Evolutionary conservation across 2,113 vertebrate genomes (phyloP).

Genomic region (Oncorhynchus masou): DNA sequence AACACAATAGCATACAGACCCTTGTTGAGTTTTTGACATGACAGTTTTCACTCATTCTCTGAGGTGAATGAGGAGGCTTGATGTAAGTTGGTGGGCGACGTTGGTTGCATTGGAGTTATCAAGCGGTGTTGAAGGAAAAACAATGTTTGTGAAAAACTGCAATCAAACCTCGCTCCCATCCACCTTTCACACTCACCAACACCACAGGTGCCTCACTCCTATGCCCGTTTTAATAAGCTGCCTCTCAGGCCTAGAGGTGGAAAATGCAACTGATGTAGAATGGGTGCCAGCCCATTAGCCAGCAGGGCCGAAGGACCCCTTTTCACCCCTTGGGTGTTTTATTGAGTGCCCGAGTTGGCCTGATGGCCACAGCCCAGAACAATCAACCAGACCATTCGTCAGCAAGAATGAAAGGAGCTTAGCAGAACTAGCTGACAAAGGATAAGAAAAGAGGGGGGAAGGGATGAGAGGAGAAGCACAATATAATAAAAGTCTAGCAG

Average conservation of each 20-base stretch:
- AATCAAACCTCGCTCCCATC: too few species aligned
- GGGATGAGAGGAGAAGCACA: background rate
- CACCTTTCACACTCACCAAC: too few species aligned
- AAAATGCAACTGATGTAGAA: background rate
- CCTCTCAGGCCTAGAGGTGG: background rate
- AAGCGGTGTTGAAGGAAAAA: too few species aligned
- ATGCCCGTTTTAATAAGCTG: too few species aligned
- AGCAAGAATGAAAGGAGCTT: background rate
- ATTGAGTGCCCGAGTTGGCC: background rate
- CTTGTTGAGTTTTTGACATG: background rate
- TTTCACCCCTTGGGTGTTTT: background rate
- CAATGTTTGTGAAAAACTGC: too few species aligned
- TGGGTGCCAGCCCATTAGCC: slow-evolving; percentile 1
- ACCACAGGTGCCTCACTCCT: too few species aligned
- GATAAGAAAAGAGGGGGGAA: background rate
- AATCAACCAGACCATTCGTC: background rate
- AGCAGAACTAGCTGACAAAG: background rate
- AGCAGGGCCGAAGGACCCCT: background rate
- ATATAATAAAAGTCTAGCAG: too few species aligned
- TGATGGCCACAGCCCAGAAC: background rate
- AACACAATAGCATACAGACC: background rate
- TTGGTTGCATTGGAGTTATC: too few species aligned
- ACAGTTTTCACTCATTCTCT: background rate
- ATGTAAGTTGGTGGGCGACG: too few species aligned
- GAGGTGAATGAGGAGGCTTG: background rate